phyloP scores from a whole-genome alignment of 2,888 invertebrate genomes.

The Drosophila meridiana region DNA sequence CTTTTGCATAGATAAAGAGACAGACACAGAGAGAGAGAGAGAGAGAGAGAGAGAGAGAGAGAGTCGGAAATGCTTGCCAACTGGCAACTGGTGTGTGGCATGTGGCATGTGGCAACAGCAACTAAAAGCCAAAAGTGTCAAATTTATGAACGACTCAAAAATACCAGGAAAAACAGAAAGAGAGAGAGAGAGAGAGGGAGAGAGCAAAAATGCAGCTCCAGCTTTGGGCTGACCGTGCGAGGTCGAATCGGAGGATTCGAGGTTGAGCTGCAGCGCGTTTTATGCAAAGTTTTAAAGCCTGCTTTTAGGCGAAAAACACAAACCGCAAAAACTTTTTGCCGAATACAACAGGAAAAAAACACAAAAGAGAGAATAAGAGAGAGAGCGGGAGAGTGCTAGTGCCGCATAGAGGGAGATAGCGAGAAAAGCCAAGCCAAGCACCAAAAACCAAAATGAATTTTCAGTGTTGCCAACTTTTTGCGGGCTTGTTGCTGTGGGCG shows the following conservation, averaged over 20 bases:
- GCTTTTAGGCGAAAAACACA: slow-evolving; percentile 72
- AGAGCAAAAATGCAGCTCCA: slow-evolving; percentile 47
- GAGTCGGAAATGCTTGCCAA: slow-evolving; percentile 70
- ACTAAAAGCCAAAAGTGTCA: slow-evolving; percentile 73
- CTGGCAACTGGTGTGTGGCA: slow-evolving; percentile 17
- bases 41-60: slow-evolving; percentile 43
- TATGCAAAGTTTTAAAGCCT: slow-evolving; percentile 72
- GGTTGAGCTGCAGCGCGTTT: slow-evolving; percentile 34
- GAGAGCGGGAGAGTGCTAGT: not conserved
- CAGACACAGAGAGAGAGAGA: slow-evolving; percentile 44
- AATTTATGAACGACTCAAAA: slow-evolving; percentile 80
- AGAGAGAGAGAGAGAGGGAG: not conserved
- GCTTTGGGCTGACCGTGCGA: slow-evolving; percentile 14
- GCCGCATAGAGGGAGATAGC: not conserved
- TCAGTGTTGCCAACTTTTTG: slow-evolving; percentile 78
- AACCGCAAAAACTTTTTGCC: slow-evolving; percentile 64
- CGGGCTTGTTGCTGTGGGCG: slow-evolving; percentile 55
- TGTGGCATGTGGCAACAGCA: slow-evolving; percentile 37
- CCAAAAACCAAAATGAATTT: slow-evolving; percentile 74
- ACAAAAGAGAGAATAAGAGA: slow-evolving; percentile 8
- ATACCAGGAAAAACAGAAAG: slow-evolving; percentile 6
- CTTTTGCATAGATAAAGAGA: slow-evolving; percentile 76
- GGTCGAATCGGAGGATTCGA: not conserved
- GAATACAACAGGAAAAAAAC: slow-evolving; percentile 32
- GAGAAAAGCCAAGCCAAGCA: slow-evolving; percentile 27